phyloP scores from a whole-genome alignment of 1,140 invertebrate genomes.

The Drosophila erecta region DNA sequence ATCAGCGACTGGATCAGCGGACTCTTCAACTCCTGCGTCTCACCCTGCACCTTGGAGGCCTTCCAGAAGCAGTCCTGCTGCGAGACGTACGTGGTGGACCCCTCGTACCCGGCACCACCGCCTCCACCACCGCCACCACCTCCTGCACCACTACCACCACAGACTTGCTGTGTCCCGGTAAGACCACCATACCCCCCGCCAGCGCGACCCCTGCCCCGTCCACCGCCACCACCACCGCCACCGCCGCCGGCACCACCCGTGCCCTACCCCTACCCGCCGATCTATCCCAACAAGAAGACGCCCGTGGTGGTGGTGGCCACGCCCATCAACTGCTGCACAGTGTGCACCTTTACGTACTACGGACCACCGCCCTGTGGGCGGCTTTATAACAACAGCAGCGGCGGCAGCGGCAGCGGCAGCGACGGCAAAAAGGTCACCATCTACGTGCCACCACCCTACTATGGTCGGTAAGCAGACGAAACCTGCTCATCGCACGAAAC shows the following conservation, averaged over 20 bases:
- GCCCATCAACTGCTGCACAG: conserved; percentile 68
- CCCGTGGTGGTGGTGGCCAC: conserved; percentile 62
- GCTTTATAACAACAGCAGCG: conserved; percentile 36
- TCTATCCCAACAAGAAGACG: conserved; percentile 33
- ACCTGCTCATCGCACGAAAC: background rate
- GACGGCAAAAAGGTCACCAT: conserved; percentile 55
- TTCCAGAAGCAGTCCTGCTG: conserved; percentile 72
- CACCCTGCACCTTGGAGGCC: conserved; percentile 72
- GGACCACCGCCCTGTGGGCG: conserved; percentile 74
- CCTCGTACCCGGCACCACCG: conserved; percentile 19
- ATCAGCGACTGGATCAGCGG: conserved; percentile 65
- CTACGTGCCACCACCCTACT: conserved; percentile 69
- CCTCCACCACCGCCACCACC: conserved; percentile 12
- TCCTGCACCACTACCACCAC: conserved; percentile 8
- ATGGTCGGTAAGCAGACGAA: conserved; percentile 37
- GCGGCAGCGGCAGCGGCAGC: conserved; percentile 6
- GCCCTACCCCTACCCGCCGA: conserved; percentile 21
- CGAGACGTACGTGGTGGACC: conserved; percentile 52
- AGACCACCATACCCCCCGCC: conserved; percentile 3
- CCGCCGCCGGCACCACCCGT: conserved; percentile 8
- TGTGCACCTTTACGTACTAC: conserved; percentile 73
- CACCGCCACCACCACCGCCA: conserved; percentile 10
- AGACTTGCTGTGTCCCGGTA: conserved; percentile 8
- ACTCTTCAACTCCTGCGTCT: conserved; percentile 60
- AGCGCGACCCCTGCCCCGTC: conserved; percentile 8